Base-by-base conservation (phyloP, 2,113 vertebrate genomes). In the Thryonomys swinderianus region DNA sequence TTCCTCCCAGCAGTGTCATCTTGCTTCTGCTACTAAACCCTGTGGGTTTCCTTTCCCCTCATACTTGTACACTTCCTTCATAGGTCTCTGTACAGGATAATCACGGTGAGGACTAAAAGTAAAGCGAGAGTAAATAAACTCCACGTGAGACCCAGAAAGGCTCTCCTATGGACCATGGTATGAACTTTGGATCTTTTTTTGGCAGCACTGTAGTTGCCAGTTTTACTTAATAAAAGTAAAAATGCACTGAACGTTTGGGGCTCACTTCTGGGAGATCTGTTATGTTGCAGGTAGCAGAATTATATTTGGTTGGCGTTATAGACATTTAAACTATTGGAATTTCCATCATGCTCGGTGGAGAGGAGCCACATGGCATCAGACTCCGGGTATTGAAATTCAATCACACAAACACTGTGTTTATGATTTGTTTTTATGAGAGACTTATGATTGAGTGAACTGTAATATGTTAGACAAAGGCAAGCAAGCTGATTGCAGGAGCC, bases 231-330 rank as follows among this genome's bases (percentile, higher is more conserved):
- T 45, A 37, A 71, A 37, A 42, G 13, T 25, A 73, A 74, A 79
- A 40, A 17, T 67, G 17, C 18, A 21, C 12, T 7, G 37, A 45
- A 23, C 3, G 0, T 67, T 64, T 71, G 85, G 45, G 12, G 7
- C 9, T 85, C n/a, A 32, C 23, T 64, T 71, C 53, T 55, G 55
- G 67, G 27, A 11, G 30, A 5, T 42, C 64, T 34, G 12, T 3
- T 32, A 1, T 23, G 17, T 42, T 42, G 8, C 27, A 27, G 30
- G 7, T 17, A 7, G 7, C 7, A 2, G 30, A 81, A 34, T 32
- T 6, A 74, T 21, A 1, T 3, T 5, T 0, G 18, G 57, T 3
- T 27, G 53, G 25, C 16, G 27, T 5, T 27, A 3, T 11, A 53
- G 55, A 45, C 27, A 4, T 32, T 5, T 6, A 69, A 12, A 21